These are phyloP conservation scores for Caenorhabditis wallacei DNA, from an alignment of 2,888 invertebrate species.

Conservation along the genomic window DNA sequence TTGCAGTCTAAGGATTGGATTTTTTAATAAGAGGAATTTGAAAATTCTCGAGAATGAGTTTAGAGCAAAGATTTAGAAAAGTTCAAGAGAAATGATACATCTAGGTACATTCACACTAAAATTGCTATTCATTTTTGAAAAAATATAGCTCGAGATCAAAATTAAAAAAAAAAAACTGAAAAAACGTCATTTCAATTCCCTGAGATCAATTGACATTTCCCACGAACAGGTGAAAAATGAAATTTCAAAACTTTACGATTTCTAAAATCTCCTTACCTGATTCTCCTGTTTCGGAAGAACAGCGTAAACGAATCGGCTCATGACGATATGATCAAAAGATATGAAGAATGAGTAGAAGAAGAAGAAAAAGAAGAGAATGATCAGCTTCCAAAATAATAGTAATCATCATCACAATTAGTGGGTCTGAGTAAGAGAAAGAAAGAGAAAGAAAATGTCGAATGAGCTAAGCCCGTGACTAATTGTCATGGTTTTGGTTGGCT, in stretches of 20 bases:
- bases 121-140: too few relatives aligned
- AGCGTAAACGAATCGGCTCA: neutral
- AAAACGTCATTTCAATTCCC: too few relatives aligned
- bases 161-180: too few relatives aligned
- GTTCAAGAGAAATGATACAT: too few relatives aligned
- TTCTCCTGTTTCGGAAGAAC: too few relatives aligned
- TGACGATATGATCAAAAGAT: neutral
- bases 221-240: neutral
- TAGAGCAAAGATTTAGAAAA: too few relatives aligned
- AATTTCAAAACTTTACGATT: neutral
- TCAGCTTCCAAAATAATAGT: neutral
- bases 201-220: too few relatives aligned
- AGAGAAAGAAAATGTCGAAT: neutral
- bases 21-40: neutral
- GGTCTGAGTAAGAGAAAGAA: neutral
- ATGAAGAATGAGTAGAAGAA: neutral
- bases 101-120: too few relatives aligned
- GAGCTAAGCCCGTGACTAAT: slow-evolving; percentile 5
- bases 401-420: slow-evolving; percentile 8
- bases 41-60: neutral
- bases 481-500: neutral
- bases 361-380: neutral
- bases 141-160: too few relatives aligned
- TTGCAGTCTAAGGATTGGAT: too few relatives aligned
- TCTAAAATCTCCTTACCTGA: too few relatives aligned